Conservation (phyloP, 2,797 vertebrate genomes). For the Microctenopoma stevenorrisi region DNA sequence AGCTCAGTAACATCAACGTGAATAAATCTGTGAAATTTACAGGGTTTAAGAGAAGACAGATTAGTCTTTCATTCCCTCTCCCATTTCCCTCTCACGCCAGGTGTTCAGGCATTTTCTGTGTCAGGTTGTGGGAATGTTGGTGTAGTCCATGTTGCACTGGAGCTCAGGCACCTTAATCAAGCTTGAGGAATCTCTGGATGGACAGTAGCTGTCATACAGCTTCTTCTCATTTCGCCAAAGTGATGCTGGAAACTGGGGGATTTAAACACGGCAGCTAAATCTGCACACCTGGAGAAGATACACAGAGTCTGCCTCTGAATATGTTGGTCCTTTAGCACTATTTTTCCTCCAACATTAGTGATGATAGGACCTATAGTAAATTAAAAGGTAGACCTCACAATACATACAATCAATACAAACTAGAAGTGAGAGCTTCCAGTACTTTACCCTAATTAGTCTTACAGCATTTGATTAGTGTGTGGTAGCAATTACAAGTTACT, state of each 20-base stretch:
- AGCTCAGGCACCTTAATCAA: slow-evolving; percentile 49
- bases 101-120: slow-evolving; percentile 43
- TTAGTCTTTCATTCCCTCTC: slow-evolving; percentile 25
- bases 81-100: slow-evolving; percentile 37
- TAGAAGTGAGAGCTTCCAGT: slow-evolving; percentile 46
- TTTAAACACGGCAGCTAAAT: slow-evolving; percentile 46
- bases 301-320: slow-evolving; percentile 47
- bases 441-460: slow-evolving; percentile 69
- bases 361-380: slow-evolving; percentile 49
- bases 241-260: slow-evolving; percentile 30
- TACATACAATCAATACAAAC: slow-evolving; percentile 69
- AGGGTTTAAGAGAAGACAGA: slow-evolving; percentile 10
- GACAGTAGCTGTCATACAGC: slow-evolving; percentile 62
- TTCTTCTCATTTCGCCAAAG: slow-evolving; percentile 36
- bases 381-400: slow-evolving; percentile 45
- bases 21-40: slow-evolving; percentile 21
- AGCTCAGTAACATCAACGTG: slow-evolving; percentile 23
- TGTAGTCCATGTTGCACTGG: slow-evolving; percentile 36
- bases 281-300: slow-evolving; percentile 25
- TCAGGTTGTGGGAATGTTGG: slow-evolving; percentile 55
- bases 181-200: slow-evolving; percentile 53
- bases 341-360: slow-evolving; percentile 12
- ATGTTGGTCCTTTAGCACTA: slow-evolving; percentile 32
- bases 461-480: slow-evolving; percentile 61
- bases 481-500: slow-evolving; percentile 36